Evolutionary conservation across 2,797 vertebrate genomes (phyloP).

Genomic region (Malurus leucopterus): DNA sequence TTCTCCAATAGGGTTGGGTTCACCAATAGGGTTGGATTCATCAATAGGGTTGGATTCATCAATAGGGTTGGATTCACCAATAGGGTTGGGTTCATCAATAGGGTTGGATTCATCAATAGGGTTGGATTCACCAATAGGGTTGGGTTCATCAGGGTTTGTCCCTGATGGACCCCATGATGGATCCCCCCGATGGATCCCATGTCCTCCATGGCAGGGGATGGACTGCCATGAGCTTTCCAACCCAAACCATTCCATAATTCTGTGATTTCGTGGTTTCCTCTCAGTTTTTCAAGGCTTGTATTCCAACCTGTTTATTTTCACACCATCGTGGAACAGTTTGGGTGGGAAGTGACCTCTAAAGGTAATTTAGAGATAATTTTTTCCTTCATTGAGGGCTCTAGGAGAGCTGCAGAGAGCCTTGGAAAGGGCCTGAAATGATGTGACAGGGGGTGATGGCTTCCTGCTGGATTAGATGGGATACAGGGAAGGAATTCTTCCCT

Average conservation of each 20-base stretch:
- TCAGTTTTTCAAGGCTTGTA: background rate
- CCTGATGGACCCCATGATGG: too few relatives aligned
- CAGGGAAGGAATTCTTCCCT: background rate
- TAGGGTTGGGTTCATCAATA: too few relatives aligned
- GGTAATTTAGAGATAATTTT: background rate
- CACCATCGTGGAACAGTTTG: fast-evolving
- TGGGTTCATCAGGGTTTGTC: background rate
- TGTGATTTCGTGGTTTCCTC: background rate
- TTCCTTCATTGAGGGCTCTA: background rate
- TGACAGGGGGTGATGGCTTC: background rate
- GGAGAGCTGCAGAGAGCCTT: background rate
- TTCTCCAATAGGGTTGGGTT: too few relatives aligned
- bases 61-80: too few relatives aligned
- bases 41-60: too few relatives aligned
- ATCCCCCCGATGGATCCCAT: too few relatives aligned
- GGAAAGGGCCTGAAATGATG: background rate
- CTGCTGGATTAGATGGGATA: background rate
- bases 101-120: too few relatives aligned
- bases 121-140: too few relatives aligned
- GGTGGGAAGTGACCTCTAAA: background rate
- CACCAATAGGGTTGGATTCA: too few relatives aligned
- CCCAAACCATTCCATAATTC: background rate
- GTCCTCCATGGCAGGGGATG: background rate
- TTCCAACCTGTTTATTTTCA: background rate
- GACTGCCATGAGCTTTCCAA: background rate